Evolutionary conservation across 2,797 vertebrate genomes (phyloP).

Genomic region (Notolepis coatsorum): DNA sequence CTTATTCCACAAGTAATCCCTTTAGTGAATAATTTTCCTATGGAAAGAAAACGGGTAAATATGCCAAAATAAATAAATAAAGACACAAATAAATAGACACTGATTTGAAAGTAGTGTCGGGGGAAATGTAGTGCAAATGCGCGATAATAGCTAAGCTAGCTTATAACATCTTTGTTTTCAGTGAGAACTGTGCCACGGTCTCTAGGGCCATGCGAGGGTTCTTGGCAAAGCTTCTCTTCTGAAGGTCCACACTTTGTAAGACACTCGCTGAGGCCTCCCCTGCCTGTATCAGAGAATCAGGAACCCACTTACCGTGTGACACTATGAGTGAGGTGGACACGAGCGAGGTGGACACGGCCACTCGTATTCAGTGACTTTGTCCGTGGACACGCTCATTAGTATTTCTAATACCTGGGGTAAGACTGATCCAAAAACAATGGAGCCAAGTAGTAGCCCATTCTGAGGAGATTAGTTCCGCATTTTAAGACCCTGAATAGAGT

Average conservation of each 20-base stretch:
- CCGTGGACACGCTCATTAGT: constrained; percentile 52
- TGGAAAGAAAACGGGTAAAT: constrained; percentile 72
- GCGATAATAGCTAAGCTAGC: constrained; percentile 87
- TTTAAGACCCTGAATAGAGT: constrained; percentile 75
- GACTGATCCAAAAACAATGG: constrained; percentile 68
- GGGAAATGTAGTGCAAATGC: constrained; percentile 87
- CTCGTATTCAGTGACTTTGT: constrained; percentile 49
- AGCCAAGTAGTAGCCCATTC: constrained; percentile 69
- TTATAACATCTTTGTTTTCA: constrained; percentile 88
- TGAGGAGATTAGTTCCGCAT: constrained; percentile 81
- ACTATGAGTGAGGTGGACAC: constrained; percentile 3
- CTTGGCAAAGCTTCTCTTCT: constrained; percentile 78
- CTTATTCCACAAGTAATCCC: constrained; percentile 96
- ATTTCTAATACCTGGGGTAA: constrained; percentile 65
- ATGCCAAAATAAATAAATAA: constrained; percentile 82
- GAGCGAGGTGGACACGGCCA: constrained; percentile 52
- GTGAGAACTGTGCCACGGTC: constrained; percentile 72
- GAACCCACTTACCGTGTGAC: constrained; percentile 36
- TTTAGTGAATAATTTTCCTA: constrained; percentile 91
- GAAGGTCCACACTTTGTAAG: constrained; percentile 74
- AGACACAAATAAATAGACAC: constrained; percentile 90
- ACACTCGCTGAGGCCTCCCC: constrained; percentile 63
- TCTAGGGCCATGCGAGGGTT: constrained; percentile 78
- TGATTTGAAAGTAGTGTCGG: constrained; percentile 91
- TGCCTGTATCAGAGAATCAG: constrained; percentile 72